phyloP scores from a whole-genome alignment of 1,140 invertebrate genomes.

The Neodiprion fabricii region DNA sequence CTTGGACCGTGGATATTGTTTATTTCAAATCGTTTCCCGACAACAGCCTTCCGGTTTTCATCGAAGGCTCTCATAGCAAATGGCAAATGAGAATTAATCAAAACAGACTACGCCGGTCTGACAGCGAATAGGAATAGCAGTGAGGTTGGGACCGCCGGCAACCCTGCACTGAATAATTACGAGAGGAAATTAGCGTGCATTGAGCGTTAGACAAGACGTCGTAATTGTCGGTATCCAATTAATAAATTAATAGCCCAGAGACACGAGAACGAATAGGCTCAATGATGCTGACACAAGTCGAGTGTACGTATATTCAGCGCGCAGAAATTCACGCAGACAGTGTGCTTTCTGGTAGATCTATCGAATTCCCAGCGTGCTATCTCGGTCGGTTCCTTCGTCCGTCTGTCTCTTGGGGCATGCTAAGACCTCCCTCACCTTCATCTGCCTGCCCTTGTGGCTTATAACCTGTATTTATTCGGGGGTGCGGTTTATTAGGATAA shows the following conservation, averaged over 20 bases:
- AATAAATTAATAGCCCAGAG: constrained; percentile 44
- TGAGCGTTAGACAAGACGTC: constrained; percentile 28
- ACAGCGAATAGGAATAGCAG: neutral
- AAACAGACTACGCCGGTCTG: neutral
- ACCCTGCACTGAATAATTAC: constrained; percentile 38
- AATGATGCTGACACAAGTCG: neutral
- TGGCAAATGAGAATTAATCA: neutral
- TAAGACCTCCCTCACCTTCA: neutral
- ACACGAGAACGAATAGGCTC: constrained; percentile 3
- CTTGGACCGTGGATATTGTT: too few species aligned
- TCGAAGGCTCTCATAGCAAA: neutral
- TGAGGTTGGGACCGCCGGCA: constrained; percentile 23
- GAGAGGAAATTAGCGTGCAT: constrained; percentile 36
- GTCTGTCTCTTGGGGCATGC: neutral
- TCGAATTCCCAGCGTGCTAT: neutral
- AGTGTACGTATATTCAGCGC: neutral
- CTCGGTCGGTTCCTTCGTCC: neutral
- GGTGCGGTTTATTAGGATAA: constrained; percentile 4
- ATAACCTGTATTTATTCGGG: constrained; percentile 1
- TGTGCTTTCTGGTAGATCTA: neutral
- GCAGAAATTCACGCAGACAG: neutral
- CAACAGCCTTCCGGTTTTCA: too few species aligned
- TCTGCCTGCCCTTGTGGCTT: constrained; percentile 1
- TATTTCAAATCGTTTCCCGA: too few species aligned
- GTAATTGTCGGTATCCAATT: constrained; percentile 38